Base-by-base conservation (phyloP, 2,113 vertebrate species). In the Tupaia tana region DNA sequence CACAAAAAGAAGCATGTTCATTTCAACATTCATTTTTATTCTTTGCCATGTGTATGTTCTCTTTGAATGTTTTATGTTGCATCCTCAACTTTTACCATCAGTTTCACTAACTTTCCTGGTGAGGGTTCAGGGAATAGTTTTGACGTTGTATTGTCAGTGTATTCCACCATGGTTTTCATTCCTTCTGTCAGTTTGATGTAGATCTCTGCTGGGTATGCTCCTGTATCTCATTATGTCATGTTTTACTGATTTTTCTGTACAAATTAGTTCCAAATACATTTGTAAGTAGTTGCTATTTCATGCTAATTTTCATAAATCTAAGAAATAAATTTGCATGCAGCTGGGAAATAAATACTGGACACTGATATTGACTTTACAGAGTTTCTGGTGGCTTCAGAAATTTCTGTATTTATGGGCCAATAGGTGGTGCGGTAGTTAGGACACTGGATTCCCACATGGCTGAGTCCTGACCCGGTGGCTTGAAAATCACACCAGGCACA, bases 211-310 rank as follows among this genome's bases (percentile, higher is more conserved):
- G 9, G 8, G 10, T 31, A 43, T 31, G 54, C 69, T 85, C n/a
- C 86, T 34, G 2, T 16, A 54, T 61, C 43, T 59, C 18, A 43
- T 43, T 43, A 43, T 43, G 43, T 43, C 43, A 67, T 10, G 69
- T 78, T 87, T 11, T 12, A 18, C 77, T 59, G 43, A 43, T 71
- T 97, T 96, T 86, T 43, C 3, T 74, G 13, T 93, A 70, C 77
- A 96, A 93, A 61, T 79, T 95, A 27, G 64, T 95, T 90, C 59
- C 69, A 92, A 14, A 81, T 78, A 80, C 73, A 82, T 82, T 94
- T 92, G 29, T 93, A 58, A 95, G 18, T 89, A 19, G 27, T 81
- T 91, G 24, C 43, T 89, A 10, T 83, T 90, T 90, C 31, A 85
- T 8, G 18, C 52, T 90, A 96, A 79, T 80, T 94, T 78, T 75